phyloP scores from a whole-genome alignment of 2,888 invertebrate genomes.

The Philonicus albiceps region DNA sequence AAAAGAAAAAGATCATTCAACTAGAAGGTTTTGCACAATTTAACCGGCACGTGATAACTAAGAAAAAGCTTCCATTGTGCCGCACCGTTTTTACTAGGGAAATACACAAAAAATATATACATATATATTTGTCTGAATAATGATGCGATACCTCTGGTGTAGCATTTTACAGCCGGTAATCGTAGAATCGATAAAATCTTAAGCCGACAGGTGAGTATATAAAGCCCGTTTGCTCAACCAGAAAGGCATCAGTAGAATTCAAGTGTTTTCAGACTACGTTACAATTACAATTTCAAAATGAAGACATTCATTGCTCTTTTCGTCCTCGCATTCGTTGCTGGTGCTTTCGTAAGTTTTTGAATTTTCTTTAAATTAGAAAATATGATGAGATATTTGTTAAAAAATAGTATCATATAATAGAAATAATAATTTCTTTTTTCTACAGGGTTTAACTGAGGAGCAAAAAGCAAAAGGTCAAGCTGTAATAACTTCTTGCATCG shows the following conservation, averaged over 20 bases:
- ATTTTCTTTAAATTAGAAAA: background rate
- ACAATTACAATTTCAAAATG: slow-evolving; percentile 27
- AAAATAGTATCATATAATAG: background rate
- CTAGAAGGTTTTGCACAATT: background rate
- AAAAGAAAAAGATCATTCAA: background rate
- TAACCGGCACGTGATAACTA: background rate
- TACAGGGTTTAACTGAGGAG: slow-evolving; percentile 52
- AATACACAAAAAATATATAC: too few relatives aligned
- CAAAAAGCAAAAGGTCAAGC: slow-evolving; percentile 53
- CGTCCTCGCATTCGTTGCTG: background rate
- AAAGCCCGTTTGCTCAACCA: background rate
- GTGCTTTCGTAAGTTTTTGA: slow-evolving; percentile 28
- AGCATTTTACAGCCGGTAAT: background rate
- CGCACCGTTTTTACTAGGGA: background rate
- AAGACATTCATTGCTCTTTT: slow-evolving; percentile 38
- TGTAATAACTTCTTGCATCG: slow-evolving; percentile 52
- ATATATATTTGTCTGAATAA: background rate
- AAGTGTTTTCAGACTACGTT: background rate
- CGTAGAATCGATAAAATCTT: background rate
- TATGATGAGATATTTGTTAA: background rate
- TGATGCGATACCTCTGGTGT: background rate
- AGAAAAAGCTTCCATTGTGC: background rate
- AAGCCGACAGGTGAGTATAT: slow-evolving; percentile 1
- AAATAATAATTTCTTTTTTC: background rate
- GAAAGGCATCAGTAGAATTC: background rate